Percentiles rank a stretch among this genome's conserved stretches.
These are phyloP conservation scores for Sylvia atricapilla DNA, from an alignment of 2,113 vertebrate genomes.

Conservation along the genomic window DNA sequence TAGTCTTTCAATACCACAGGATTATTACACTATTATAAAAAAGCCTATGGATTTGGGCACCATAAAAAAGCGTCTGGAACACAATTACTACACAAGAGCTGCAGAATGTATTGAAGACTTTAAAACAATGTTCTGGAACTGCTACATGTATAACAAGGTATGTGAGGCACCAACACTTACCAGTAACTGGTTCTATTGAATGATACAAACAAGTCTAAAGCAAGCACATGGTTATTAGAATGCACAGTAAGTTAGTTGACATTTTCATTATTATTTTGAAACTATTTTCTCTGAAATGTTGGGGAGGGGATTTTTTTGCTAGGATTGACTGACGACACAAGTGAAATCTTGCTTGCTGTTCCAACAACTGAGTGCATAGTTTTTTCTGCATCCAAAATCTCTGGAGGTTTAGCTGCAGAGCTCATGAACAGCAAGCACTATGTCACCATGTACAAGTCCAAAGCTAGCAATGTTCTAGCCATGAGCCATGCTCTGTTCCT, in stretches of 20 bases:
- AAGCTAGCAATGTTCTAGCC: background rate
- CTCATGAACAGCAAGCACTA: background rate
- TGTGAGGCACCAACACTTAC: background rate
- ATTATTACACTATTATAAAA: conserved; percentile 92
- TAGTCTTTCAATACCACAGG: conserved; percentile 71
- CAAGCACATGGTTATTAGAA: background rate
- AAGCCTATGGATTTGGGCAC: conserved; percentile 92
- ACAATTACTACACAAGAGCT: conserved; percentile 86
- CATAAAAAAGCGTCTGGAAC: conserved; percentile 88
- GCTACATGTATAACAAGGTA: conserved; percentile 92
- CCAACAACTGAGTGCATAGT: background rate
- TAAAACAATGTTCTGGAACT: conserved; percentile 91
- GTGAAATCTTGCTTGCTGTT: background rate
- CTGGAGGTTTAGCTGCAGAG: background rate
- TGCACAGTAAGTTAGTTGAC: background rate
- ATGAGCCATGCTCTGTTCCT: background rate
- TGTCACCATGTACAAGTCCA: background rate
- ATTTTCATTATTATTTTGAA: background rate
- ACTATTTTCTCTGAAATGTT: background rate
- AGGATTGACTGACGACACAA: background rate
- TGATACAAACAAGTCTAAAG: background rate
- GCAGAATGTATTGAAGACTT: conserved; percentile 89
- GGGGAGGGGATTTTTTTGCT: background rate
- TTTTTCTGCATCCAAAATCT: background rate
- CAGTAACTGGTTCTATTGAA: background rate